phyloP scores from a whole-genome alignment of 2,888 invertebrate genomes.

The Troides oblongomaculatus region DNA sequence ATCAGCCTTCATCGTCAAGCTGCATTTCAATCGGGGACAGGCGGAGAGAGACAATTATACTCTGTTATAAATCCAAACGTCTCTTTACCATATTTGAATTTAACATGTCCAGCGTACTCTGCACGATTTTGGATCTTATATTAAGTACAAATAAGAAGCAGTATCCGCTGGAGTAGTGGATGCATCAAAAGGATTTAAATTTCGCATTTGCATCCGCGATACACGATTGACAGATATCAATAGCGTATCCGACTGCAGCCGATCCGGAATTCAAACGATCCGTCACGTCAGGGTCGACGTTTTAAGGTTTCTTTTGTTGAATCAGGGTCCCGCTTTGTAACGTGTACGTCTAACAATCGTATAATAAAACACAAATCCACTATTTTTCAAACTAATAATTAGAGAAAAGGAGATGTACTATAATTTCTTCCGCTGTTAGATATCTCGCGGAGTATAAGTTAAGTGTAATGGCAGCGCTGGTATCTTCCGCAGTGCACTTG shows the following conservation, averaged over 20 bases:
- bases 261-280: conserved; percentile 21
- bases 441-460: too few relatives aligned
- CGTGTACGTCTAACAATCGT: too few relatives aligned
- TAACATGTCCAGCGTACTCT: conserved; percentile 22
- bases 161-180: not conserved
- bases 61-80: conserved; percentile 51
- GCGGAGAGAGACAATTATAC: conserved; percentile 49
- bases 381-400: too few relatives aligned
- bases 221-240: conserved; percentile 47
- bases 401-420: too few relatives aligned
- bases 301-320: not conserved
- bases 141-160: not conserved
- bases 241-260: conserved; percentile 24
- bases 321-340: too few relatives aligned
- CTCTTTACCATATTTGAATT: conserved; percentile 47
- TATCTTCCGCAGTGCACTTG: too few relatives aligned
- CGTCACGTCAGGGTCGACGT: conserved; percentile 7
- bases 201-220: conserved; percentile 41
- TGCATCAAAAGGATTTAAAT: conserved; percentile 37
- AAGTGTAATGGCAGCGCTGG: too few relatives aligned
- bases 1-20: conserved; percentile 32
- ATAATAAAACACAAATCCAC: too few relatives aligned
- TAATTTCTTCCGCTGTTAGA: too few relatives aligned
- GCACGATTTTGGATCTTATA: not conserved
- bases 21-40: conserved; percentile 40